phyloP scores from a whole-genome alignment of 2,888 invertebrate species.

The Catonia carolina region DNA sequence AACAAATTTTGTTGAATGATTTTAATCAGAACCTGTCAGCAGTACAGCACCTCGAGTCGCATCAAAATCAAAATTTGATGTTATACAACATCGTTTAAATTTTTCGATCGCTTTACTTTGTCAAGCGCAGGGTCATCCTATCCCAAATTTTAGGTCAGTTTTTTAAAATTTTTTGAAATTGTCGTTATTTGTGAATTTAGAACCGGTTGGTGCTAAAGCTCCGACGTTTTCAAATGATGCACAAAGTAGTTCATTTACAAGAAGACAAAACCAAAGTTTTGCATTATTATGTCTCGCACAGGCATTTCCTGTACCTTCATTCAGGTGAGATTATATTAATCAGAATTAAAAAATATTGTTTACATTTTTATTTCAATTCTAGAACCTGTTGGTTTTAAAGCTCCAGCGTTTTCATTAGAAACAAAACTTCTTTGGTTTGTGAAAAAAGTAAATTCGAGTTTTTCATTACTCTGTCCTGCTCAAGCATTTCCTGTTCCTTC shows the following conservation, averaged over 20 bases:
- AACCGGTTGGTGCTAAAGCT: conserved; percentile 51
- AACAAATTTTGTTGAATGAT: no score
- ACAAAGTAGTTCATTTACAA: conserved; percentile 42
- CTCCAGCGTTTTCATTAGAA: conserved; percentile 55
- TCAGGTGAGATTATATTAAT: conserved; percentile 45
- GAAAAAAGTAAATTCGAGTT: conserved; percentile 37
- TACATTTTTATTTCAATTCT: no score
- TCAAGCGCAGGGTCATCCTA: conserved; percentile 53
- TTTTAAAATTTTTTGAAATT: neutral
- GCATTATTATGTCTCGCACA: conserved; percentile 50
- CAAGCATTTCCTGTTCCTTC: conserved; percentile 63
- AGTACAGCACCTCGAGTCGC: conserved; percentile 28
- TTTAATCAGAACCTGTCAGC: conserved; percentile 29
- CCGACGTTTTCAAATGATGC: conserved; percentile 51
- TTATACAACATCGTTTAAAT: neutral
- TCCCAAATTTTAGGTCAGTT: conserved; percentile 46
- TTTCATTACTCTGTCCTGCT: conserved; percentile 63
- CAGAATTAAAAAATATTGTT: conserved; percentile 26
- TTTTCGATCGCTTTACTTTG: conserved; percentile 39
- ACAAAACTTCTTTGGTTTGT: conserved; percentile 45
- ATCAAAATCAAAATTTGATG: conserved; percentile 5
- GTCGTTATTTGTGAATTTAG: neutral
- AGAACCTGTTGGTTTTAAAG: conserved; percentile 49
- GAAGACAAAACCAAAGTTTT: conserved; percentile 37
- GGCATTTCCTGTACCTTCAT: conserved; percentile 51